Evolutionary conservation across 2,113 vertebrate species (phyloP), one percentile per base, ranked within the genome.

Genomic region (Riparia riparia): DNA sequence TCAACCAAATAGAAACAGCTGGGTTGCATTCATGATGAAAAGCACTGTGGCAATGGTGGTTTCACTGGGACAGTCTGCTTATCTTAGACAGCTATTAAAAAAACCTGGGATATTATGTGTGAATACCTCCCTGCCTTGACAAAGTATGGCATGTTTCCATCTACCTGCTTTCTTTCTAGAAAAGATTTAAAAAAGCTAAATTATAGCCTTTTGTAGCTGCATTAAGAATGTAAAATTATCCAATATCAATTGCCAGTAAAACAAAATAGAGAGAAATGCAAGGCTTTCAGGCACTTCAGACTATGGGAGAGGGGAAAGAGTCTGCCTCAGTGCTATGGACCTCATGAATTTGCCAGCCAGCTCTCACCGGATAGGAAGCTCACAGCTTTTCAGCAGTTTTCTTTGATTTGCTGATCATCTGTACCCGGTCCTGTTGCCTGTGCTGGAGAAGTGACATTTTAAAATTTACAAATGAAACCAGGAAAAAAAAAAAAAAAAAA

Each of bases 271-370:
- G 19, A 28, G 20, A 66, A 76, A 53, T 9, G 12, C 14, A 29
- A 45, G 8, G 3, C 3, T 65, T 73, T 78, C 29, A 42, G 56
- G 9, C 74, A 10, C 25, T 78, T 82, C 32, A 72, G 13, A 2
- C 12, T 25, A 17, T 37, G 22, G 21, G 32, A 6, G 25, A 31
- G 31, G 53, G n/a, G 65, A 14, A 65, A 70, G 17, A 28, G 6
- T 65, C 28, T 64, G 9, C 3, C 32, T 29, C 1, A 0, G 5
- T 28, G 31, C 24, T 28, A 8, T 14, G 28, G 18, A 32, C n/a
- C 20, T 41, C 49, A 21, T 22, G 44, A 8, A 8, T 81, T 71
- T 85, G 63, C n/a, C 54, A 45, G 63, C 16, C 68, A 78, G 37
- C 21, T 12, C 11, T 77, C n/a, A 2, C 6, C 47, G 49, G n/a